A percentile compares a stretch with the other conserved stretches of the same genome.
These are phyloP conservation scores for Glossophaga mutica DNA, from an alignment of 2,797 vertebrate species.

Conservation along the genomic window DNA sequence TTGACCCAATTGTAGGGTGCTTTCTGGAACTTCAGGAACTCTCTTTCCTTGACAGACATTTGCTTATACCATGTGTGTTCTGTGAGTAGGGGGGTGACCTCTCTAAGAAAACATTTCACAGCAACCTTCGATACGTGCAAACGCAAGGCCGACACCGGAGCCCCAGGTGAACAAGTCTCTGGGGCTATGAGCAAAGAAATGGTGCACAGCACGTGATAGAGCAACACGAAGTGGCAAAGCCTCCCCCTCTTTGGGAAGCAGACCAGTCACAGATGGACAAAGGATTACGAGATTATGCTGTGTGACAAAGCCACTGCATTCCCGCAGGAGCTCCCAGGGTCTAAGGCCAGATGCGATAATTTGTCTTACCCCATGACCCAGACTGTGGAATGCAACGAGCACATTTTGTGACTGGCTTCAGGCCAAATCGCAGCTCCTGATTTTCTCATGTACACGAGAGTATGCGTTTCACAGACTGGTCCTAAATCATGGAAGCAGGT, in stretches of 20 bases:
- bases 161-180: neutral
- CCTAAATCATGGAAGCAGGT: constrained; percentile 31
- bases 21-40: neutral
- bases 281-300: constrained; percentile 51
- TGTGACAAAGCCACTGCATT: constrained; percentile 46
- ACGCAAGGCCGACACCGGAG: neutral
- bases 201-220: neutral
- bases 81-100: neutral
- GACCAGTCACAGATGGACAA: constrained; percentile 48
- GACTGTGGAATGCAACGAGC: constrained; percentile 68
- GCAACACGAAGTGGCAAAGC: neutral
- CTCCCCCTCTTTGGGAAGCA: neutral
- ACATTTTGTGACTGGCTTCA: constrained; percentile 47
- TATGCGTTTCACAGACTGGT: neutral
- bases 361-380: constrained; percentile 73
- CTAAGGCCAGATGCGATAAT: constrained; percentile 49
- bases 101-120: neutral
- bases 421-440: constrained; percentile 47
- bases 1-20: neutral
- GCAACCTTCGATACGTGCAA: neutral
- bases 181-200: neutral
- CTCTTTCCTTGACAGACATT: neutral
- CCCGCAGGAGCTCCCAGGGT: constrained; percentile 31
- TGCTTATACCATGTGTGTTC: neutral
- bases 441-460: neutral